Percentiles rank a stretch among this genome's conserved stretches.
Conservation (phyloP, 2,888 invertebrate genomes). For the Cheilosia vernalis region DNA sequence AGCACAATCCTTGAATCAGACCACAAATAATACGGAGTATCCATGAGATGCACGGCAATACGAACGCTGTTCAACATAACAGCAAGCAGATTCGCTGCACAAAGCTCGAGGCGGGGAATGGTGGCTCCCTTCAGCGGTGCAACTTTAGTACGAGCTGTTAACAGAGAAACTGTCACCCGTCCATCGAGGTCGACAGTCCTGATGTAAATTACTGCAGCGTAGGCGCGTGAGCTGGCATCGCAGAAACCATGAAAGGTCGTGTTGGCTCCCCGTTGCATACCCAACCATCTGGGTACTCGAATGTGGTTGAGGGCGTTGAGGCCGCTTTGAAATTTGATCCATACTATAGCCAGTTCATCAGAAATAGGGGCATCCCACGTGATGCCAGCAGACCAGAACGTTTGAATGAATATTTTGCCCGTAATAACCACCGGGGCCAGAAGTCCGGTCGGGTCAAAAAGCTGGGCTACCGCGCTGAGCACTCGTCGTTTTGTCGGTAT, state of each 20-base stretch:
- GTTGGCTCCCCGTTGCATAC: background rate
- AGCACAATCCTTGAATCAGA: constrained; percentile 12
- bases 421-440: background rate
- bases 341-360: too few relatives aligned
- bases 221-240: too few relatives aligned
- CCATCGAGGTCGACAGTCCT: background rate
- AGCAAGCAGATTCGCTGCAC: constrained; percentile 21
- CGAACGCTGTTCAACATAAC: background rate
- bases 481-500: background rate
- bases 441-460: constrained; percentile 20
- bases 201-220: background rate
- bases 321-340: too few relatives aligned
- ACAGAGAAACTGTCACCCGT: background rate
- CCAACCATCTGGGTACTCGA: constrained; percentile 3
- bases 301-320: background rate
- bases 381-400: background rate
- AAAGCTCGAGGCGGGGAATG: constrained; percentile 10
- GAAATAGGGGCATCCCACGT: constrained; percentile 35
- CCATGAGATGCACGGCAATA: background rate
- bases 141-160: constrained; percentile 24
- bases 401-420: constrained; percentile 26
- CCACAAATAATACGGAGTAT: constrained; percentile 12
- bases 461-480: constrained; percentile 13
- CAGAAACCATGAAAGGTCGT: constrained; percentile 5
- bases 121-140: constrained; percentile 9